Evolutionary conservation across 2,113 vertebrate species (phyloP), one percentile per base, ranked within the genome.

Genomic region (Ginglymostoma cirratum): DNA sequence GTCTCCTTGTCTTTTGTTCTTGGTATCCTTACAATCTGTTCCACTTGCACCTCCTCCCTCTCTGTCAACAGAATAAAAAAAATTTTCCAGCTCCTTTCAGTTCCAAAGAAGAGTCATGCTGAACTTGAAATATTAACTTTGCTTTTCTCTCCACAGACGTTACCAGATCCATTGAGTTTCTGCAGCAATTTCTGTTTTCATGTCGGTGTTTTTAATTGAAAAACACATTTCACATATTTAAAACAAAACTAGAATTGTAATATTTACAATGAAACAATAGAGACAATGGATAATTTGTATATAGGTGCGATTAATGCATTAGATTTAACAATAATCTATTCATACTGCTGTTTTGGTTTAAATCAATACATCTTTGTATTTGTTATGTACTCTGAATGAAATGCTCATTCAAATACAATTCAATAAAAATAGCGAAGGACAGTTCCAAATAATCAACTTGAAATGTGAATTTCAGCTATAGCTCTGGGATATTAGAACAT

Each of bases 311-410:
- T 92, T 66, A 92, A 92, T 66, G 61, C 61, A 92, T 19, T 66
- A 34, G 34, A 92, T 66, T 66, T 92, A 92, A 92, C 38, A 92
- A 15, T 65, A n/a, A 92, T 83, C 78, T 42, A 66, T 92, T 92
- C n/a, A 66, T 92, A n/a, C 34, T 92, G 55, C n/a, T 92, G 61
- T 21, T 34, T 66, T 66, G 19, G 89, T 66, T 92, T 92, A 66
- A 65, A 92, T 92, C 61, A 92, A 92, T 92, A 92, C n/a, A 92
- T 92, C 89, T 92, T 90, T 92, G 89, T 92, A 61, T 92, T 90
- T 92, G 89, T 66, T 61, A 92, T 34, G 66, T 92, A 30, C 89
- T 92, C 14, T 42, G 55, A 90, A 92, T 92, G 27, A 90, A 90
- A 24, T 94, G 45, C 42, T 70, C 66, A 70, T 95, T 95, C 67